Base-by-base conservation (phyloP, 2,113 vertebrate species). In the Gymnarchus niloticus region DNA sequence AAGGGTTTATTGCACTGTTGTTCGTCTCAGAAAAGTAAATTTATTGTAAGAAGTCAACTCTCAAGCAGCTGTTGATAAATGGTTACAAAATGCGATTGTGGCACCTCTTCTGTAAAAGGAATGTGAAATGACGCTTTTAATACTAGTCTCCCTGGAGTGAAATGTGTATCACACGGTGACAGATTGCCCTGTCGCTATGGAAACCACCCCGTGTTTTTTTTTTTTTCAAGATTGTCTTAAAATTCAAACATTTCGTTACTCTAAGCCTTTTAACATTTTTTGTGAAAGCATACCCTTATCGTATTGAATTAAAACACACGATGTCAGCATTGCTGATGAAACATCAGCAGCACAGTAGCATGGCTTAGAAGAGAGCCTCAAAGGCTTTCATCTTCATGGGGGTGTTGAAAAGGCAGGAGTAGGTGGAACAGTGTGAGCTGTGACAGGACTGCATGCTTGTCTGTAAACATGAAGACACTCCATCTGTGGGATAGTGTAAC, bases 101-200 rank as follows among this genome's bases (percentile, higher is more conserved):
- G 49, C 69, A n/a, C 37, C 41, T 78, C 41, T 80, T 25, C 23
- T 57, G 33, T 56, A 57, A 85, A n/a, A 85, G 51, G 61, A 56
- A 85, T 54, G 48, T 10, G 65, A 82, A 78, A 28, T 21, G 77
- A 81, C 12, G 46, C 48, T 81, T 84, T 84, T 84, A 59, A 59
- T 25, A 21, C 37, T 52, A 54, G 56, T 21, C 44, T 59, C 52
- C 28, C 54, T 41, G 37, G 73, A 81, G 52, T 48, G 54, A 81
- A 81, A 86, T 56, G 46, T 52, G 85, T 44, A 44, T 81, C 17
- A 52, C 56, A 82, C 44, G 1, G 73, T 80, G 56, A 80, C 78
- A 85, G 65, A 77, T 85, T 48, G 37, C 80, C 46, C 56, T 37
- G 85, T 86, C 81, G 76, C 78, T 52, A 86, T 86, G 85, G 85